Conservation (phyloP, 2,888 invertebrate genomes). For the Stomorhina lunata region DNA sequence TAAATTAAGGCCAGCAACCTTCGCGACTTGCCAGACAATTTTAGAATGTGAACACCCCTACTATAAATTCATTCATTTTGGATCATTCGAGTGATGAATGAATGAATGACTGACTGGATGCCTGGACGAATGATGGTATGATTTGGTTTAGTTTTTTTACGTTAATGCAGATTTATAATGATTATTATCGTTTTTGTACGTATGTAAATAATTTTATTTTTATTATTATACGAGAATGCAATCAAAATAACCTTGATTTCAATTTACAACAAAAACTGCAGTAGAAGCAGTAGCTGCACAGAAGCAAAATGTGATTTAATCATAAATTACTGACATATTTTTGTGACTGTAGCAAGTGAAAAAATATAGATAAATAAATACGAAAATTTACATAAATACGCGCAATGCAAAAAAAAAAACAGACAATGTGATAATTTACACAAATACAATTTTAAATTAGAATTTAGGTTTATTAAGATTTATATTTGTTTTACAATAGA, state of each 20-base stretch:
- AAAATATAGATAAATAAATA: slow-evolving; percentile 42
- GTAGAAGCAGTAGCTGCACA: neutral
- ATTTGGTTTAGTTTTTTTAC: neutral
- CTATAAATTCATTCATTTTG: neutral
- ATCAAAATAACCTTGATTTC: slow-evolving; percentile 63
- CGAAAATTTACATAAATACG: too few species aligned
- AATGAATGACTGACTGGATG: neutral
- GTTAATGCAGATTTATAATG: slow-evolving; percentile 48
- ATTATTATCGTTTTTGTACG: neutral
- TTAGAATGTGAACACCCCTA: too few species aligned
- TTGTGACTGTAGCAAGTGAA: slow-evolving; percentile 38
- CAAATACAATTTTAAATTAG: slow-evolving; percentile 26
- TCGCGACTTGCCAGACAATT: too few species aligned
- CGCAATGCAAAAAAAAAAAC: neutral
- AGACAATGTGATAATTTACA: slow-evolving; percentile 20
- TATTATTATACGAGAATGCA: slow-evolving; percentile 35
- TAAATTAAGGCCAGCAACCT: too few species aligned
- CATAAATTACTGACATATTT: slow-evolving; percentile 55
- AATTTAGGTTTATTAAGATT: slow-evolving; percentile 61
- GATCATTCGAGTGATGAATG: slow-evolving; percentile 1
- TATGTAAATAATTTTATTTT: neutral
- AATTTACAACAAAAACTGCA: slow-evolving; percentile 37
- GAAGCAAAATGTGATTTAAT: slow-evolving; percentile 42
- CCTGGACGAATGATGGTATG: neutral
- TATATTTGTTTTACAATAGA: slow-evolving; percentile 20